Evolutionary conservation across 2,113 vertebrate species (phyloP).

Genomic region (Xiphophorus maculatus): DNA sequence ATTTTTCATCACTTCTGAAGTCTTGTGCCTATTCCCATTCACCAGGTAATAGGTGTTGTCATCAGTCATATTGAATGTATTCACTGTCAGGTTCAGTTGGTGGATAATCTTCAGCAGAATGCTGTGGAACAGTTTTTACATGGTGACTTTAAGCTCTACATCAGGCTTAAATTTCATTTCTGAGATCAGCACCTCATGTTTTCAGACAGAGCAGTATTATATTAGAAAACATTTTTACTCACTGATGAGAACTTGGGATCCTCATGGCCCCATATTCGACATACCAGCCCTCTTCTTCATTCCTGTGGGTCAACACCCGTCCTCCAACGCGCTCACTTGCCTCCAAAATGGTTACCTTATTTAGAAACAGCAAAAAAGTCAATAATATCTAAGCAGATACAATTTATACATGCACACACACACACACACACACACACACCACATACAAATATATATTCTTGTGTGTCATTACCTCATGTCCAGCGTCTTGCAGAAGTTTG

Average conservation of each 20-base stretch:
- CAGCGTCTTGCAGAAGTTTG: no score
- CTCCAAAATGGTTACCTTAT: constrained; percentile 31
- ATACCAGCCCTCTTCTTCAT: constrained; percentile 53
- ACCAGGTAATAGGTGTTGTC: constrained; percentile 36
- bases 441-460: no score
- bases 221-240: constrained; percentile 1
- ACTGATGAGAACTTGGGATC: constrained; percentile 21
- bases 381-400: no score
- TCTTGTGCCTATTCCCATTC: not conserved
- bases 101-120: not conserved
- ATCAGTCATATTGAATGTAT: constrained; percentile 8
- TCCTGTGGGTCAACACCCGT: constrained; percentile 45
- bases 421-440: no score
- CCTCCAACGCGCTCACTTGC: constrained; percentile 41
- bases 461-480: no score
- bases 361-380: no score
- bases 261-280: constrained; percentile 58
- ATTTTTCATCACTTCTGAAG: not conserved
- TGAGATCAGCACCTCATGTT: not conserved
- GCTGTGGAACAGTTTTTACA: constrained; percentile 6
- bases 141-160: not conserved
- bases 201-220: not conserved
- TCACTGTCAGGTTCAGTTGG: not conserved
- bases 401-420: no score
- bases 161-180: no score